Evolutionary conservation across 2,113 vertebrate genomes (phyloP).

Genomic region (Entomyzon cyanotis): DNA sequence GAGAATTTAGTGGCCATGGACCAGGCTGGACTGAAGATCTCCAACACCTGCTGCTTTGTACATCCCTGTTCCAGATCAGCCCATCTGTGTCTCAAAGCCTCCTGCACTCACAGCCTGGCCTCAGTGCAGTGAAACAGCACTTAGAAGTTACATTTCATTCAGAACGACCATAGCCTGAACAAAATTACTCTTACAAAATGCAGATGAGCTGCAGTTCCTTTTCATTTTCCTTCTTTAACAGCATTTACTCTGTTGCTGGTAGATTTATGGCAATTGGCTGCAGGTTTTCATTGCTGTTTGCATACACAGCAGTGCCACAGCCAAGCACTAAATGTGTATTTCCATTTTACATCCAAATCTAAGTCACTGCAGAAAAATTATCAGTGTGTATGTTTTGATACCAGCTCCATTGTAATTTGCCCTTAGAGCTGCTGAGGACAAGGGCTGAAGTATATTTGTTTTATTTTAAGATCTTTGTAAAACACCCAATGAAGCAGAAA

Average conservation of each 20-base stretch:
- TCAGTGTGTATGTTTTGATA: neutral
- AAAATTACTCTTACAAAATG: constrained; percentile 37
- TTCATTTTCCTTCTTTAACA: neutral
- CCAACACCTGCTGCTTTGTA: fast-evolving
- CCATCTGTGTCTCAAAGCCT: neutral
- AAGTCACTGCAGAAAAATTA: neutral
- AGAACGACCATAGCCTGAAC: neutral
- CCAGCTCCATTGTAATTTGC: neutral
- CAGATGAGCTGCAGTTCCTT: constrained; percentile 36
- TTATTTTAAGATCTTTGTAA: neutral
- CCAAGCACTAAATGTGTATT: neutral
- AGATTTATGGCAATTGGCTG: constrained; percentile 27
- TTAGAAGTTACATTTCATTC: neutral
- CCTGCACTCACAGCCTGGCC: neutral
- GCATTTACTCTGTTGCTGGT: neutral
- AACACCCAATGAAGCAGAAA: neutral
- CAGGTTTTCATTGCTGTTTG: constrained; percentile 48
- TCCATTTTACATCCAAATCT: neutral
- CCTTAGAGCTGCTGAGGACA: neutral
- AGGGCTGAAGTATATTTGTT: neutral
- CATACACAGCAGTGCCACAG: neutral
- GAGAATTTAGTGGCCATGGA: fast-evolving
- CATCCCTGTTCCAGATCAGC: neutral
- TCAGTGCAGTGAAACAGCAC: neutral
- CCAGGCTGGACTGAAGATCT: neutral